These are phyloP conservation scores for Microdon myrmicae DNA, from an alignment of 2,888 invertebrate species.

Conservation along the genomic window DNA sequence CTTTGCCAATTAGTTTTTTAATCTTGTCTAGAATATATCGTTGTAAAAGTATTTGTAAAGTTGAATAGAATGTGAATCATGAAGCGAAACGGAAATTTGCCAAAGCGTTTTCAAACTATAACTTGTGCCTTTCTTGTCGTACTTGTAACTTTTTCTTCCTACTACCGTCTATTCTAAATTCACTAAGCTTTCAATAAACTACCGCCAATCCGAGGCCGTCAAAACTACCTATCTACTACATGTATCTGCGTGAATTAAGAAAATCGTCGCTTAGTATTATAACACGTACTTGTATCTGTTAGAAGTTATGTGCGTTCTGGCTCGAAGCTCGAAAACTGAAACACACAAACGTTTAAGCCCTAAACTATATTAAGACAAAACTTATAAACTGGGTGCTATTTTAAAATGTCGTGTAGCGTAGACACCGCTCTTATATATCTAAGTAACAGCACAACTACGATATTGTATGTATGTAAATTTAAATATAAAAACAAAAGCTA, in stretches of 20 bases:
- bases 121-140: constrained; percentile 14
- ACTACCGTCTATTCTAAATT: too few relatives aligned
- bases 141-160: constrained; percentile 16
- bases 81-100: constrained; percentile 53
- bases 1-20: constrained; percentile 49
- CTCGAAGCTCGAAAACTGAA: constrained; percentile 8
- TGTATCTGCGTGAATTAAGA: constrained; percentile 31
- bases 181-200: too few relatives aligned
- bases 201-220: too few relatives aligned
- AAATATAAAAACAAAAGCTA: constrained; percentile 40
- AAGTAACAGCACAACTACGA: constrained; percentile 40
- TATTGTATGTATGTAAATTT: constrained; percentile 45
- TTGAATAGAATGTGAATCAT: constrained; percentile 25
- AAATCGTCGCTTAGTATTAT: constrained; percentile 48
- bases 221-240: constrained; percentile 42
- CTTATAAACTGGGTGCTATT: constrained; percentile 48
- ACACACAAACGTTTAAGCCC: constrained; percentile 7
- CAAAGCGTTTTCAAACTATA: constrained; percentile 47
- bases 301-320: constrained; percentile 33
- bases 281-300: constrained; percentile 39
- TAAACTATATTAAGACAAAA: constrained; percentile 29
- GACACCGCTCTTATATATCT: constrained; percentile 29
- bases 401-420: constrained; percentile 43
- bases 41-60: constrained; percentile 1
- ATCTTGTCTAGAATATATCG: not conserved